These are phyloP conservation scores for Salvator merianae DNA, from an alignment of 2,113 vertebrate genomes.

Conservation along the genomic window DNA sequence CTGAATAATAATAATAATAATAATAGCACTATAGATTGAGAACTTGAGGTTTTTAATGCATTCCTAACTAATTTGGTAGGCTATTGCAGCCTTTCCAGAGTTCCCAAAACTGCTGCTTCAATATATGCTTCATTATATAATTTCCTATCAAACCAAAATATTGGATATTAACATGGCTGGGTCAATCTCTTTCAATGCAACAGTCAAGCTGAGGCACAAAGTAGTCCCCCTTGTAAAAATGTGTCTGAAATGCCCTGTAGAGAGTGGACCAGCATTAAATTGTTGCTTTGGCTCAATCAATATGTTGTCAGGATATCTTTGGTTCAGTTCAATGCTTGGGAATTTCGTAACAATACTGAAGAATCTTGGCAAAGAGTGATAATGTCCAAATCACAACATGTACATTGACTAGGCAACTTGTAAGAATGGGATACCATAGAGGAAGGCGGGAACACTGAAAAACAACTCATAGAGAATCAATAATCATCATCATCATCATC, in stretches of 20 bases:
- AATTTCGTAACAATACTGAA: slow-evolving; percentile 36
- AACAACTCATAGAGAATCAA: slow-evolving; percentile 3
- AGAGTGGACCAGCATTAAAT: background rate
- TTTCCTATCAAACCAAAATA: slow-evolving; percentile 6
- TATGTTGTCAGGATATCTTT: background rate
- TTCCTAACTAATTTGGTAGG: background rate
- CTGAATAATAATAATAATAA: too few species aligned
- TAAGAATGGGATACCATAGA: slow-evolving; percentile 18
- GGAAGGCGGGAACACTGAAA: background rate
- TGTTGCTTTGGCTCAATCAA: slow-evolving; percentile 25
- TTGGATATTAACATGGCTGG: accelerated
- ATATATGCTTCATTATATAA: background rate
- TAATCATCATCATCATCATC: too few species aligned
- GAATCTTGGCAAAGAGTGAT: slow-evolving; percentile 10
- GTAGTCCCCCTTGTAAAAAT: slow-evolving; percentile 3
- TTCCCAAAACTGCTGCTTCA: background rate
- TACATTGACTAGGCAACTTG: slow-evolving; percentile 18
- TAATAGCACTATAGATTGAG: background rate
- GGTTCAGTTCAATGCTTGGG: slow-evolving; percentile 29
- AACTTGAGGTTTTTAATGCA: background rate
- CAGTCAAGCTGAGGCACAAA: background rate
- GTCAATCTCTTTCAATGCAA: slow-evolving; percentile 20
- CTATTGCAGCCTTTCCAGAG: background rate
- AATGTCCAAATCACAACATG: slow-evolving; percentile 12
- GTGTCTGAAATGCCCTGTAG: background rate